phyloP scores from a whole-genome alignment of 2,888 invertebrate genomes.

The Lithosia quadra region DNA sequence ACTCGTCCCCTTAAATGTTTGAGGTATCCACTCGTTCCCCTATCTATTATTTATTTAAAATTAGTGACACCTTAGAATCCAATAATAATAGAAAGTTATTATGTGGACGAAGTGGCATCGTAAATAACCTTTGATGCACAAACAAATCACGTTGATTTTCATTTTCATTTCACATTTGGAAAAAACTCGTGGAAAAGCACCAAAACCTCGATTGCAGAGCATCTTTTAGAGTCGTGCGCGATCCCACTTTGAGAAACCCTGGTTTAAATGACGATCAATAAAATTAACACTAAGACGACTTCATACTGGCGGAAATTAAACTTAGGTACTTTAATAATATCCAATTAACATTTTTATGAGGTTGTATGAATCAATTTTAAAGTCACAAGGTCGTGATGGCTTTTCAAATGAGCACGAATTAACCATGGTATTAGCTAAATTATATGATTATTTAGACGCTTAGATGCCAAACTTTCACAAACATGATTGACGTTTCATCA shows the following conservation, averaged over 20 bases:
- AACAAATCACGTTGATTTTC: too few relatives aligned
- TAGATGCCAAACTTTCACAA: slow-evolving; percentile 7
- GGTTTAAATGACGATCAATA: neutral
- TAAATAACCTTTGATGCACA: too few relatives aligned
- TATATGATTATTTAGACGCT: neutral
- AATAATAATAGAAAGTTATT: too few relatives aligned
- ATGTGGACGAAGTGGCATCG: too few relatives aligned
- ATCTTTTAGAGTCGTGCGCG: too few relatives aligned
- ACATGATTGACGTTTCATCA: slow-evolving; percentile 6
- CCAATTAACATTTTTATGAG: neutral
- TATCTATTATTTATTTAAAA: too few relatives aligned
- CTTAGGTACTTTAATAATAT: neutral
- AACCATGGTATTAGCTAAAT: neutral
- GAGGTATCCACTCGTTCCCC: too few relatives aligned
- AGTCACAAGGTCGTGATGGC: slow-evolving; percentile 3
- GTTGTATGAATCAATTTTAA: neutral
- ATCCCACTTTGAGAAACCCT: neutral
- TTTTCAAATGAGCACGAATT: slow-evolving; percentile 2
- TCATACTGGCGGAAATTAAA: slow-evolving; percentile 4
- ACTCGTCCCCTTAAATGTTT: too few relatives aligned
- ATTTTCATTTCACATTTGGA: too few relatives aligned
- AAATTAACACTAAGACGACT: neutral
- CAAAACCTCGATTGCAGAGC: too few relatives aligned
- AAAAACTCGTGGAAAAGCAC: too few relatives aligned
- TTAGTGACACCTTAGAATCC: too few relatives aligned